A percentile compares a stretch with the other conserved stretches of the same genome.
Conservation (phyloP, 2,888 invertebrate genomes). For the Patella pellucida region DNA sequence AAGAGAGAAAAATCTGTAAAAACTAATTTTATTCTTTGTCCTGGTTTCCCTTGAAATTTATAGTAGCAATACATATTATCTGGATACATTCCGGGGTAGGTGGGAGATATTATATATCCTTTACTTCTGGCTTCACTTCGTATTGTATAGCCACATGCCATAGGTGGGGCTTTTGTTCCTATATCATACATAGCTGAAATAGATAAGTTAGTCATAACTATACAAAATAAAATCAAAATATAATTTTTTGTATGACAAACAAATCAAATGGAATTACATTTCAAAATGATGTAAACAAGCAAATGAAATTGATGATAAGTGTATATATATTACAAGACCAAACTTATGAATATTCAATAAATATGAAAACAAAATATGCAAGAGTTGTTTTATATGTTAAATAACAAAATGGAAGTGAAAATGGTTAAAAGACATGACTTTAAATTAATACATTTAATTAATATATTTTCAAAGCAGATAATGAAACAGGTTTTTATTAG, state of each 20-base stretch:
- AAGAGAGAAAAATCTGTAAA: conserved; percentile 98
- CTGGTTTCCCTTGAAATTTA: conserved; percentile 89
- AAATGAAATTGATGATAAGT: no score
- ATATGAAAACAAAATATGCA: no score
- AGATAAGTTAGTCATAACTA: conserved; percentile 45
- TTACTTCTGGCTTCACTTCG: conserved; percentile 81
- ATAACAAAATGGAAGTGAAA: no score
- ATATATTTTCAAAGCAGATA: no score
- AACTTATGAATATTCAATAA: no score
- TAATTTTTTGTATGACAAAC: neutral
- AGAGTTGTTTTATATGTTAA: no score
- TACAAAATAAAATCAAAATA: conserved; percentile 12
- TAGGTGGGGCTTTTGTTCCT: conserved; percentile 88
- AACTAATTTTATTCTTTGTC: conserved; percentile 93
- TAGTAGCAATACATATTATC: conserved; percentile 88
- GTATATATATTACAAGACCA: no score
- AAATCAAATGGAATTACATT: no score
- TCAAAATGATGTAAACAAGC: no score
- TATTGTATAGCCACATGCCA: conserved; percentile 86
- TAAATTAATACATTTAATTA: no score
- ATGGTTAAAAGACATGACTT: no score
- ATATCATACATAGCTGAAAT: conserved; percentile 83
- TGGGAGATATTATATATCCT: conserved; percentile 93
- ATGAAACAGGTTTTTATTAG: no score
- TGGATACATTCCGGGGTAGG: conserved; percentile 99